A percentile compares a stretch with the other conserved stretches of the same genome.
Evolutionary conservation across 2,888 invertebrate genomes (phyloP).

Genomic region (Exephanes ischioxanthus): DNA sequence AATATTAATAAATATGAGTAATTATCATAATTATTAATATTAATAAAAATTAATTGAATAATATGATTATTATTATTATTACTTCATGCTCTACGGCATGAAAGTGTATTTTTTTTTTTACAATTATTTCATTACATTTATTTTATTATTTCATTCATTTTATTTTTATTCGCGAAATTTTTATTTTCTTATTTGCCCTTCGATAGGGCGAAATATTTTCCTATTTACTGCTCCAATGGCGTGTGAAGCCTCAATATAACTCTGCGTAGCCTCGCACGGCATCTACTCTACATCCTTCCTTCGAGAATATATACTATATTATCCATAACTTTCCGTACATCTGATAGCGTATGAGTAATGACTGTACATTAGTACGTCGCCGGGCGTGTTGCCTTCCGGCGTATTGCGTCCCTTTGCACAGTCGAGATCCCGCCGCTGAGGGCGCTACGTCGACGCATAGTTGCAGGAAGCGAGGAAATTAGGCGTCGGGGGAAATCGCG

Average conservation of each 20-base stretch:
- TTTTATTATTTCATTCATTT: no score
- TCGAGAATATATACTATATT: constrained; percentile 17
- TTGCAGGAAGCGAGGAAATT: constrained; percentile 69
- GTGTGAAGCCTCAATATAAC: constrained; percentile 31
- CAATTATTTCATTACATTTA: background rate
- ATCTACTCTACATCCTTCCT: constrained; percentile 32
- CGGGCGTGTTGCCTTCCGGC: constrained; percentile 58
- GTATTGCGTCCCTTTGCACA: constrained; percentile 48
- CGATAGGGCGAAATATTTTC: constrained; percentile 10
- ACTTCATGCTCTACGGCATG: no score
- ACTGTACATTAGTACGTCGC: constrained; percentile 59
- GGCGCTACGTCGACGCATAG: constrained; percentile 25
- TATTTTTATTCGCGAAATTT: background rate
- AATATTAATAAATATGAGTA: no score
- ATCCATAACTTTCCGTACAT: constrained; percentile 43
- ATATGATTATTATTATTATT: no score
- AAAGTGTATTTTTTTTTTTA: background rate
- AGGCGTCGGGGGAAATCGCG: constrained; percentile 56
- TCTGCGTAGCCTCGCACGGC: constrained; percentile 18
- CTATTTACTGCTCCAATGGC: background rate
- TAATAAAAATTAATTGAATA: no score
- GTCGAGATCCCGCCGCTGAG: constrained; percentile 22
- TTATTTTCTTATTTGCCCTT: background rate
- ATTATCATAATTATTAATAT: no score
- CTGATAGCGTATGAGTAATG: constrained; percentile 62